Base-by-base conservation (phyloP, 2,113 vertebrate species). In the Salvelinus sp. region DNA sequence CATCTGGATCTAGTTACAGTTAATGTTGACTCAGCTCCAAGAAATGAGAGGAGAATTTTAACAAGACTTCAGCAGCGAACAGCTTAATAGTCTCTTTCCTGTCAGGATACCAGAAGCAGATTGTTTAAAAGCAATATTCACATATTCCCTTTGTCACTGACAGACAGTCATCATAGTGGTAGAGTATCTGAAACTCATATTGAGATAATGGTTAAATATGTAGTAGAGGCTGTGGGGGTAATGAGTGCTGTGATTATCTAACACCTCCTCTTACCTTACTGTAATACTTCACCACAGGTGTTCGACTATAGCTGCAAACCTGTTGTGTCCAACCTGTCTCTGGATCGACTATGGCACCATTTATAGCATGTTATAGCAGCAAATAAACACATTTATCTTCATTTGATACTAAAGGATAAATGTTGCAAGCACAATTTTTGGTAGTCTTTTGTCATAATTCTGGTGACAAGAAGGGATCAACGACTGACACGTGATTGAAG, bases 41-140 rank as follows among this genome's bases (percentile, higher is more conserved):
- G 22, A 69, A 48, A 69, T n/a, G 10, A 69, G 68, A 48, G 2
- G 38, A 48, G 67, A 69, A 69, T 69, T 44, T 47, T 69, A 69
- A 69, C 2, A 67, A 20, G 65, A 18, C 28, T 22, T 47, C 38
- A 23, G 68, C 38, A 23, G 68, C 6, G 16, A 10, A 23, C 4
- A 13, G 22, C n/a, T 47, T 3, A 69, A 22, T 18, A 48, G 4
- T 20, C 38, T 33, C 7, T 23, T 48, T 69, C 68, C 68, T 48
- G 7, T 13, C 68, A 13, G 18, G 65, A 47, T 47, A 69, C 68
- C n/a, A 20, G 44, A 48, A 69, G n/a, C 68, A 69, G 68, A 69
- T 69, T 47, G 1, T 65, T 67, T 3, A 28, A 30, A 67, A 67
- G 63, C 13, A 25, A 65, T 65, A 4, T 27, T 27, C 23, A 60